Base-by-base conservation (phyloP, 1,140 invertebrate species). In the Macrostomum lignano region DNA sequence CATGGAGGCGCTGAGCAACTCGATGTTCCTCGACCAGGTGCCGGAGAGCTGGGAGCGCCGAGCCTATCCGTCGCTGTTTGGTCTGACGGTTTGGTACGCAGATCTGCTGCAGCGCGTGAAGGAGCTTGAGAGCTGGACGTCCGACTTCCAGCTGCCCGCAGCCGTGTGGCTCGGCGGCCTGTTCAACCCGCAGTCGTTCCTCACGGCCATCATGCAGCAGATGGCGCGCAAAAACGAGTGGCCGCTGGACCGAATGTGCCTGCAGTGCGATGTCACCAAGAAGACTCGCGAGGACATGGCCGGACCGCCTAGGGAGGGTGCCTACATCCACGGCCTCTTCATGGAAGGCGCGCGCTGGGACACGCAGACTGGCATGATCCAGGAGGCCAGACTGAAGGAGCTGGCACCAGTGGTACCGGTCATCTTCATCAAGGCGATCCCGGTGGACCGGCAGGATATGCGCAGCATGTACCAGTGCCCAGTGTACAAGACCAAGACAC, bases 311-410 rank as follows among this genome's bases (percentile, higher is more conserved):
- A 61, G 72, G 36, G 81, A 88, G 44, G 81, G 81, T 6, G 78
- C 77, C n/a, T 84, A 81, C 51, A 68, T 88, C 13, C 75, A 84
- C 48, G 82, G 81, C 1, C 64, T 91, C 30, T 74, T 72, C 49
- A 79, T 91, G 76, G 82, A 91, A 60, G 82, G 79, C 24, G 78
- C 78, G 6, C 64, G 78, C 39, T 88, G 79, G 79, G 79, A 88
- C 51, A 61, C 67, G 13, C 70, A 73, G 44, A 67, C 70, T 17
- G 76, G 77, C 13, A 72, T 77, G 44, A 78, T 91, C 21, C 68
- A 70, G 47, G 81, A 88, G 45, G 77, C 79, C 5, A 66, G 70
- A 38, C 61, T 81, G 1, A 88, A 88, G 54, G 81, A 91, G 45
- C 60, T 88, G 3, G 77, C 78, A 43, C 77, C 79, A n/a, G 46